Percentiles rank a stretch among this genome's conserved stretches.
These are phyloP conservation scores for Callaeas wilsoni DNA, from an alignment of 2,113 vertebrate genomes.

Conservation along the genomic window DNA sequence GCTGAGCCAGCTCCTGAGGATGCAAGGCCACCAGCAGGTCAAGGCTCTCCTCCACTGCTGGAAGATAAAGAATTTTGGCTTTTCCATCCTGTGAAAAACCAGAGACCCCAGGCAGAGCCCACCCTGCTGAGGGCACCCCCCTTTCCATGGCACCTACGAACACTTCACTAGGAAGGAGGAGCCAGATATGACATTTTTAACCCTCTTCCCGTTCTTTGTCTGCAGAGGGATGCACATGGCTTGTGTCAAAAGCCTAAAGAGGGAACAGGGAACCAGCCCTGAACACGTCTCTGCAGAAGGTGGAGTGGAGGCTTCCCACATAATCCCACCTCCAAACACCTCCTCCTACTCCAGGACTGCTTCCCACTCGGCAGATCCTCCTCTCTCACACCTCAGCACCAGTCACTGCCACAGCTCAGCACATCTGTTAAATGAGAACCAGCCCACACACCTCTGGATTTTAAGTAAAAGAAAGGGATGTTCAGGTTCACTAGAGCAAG, in stretches of 20 bases:
- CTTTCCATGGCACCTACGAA: background rate
- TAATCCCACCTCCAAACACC: background rate
- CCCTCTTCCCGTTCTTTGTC: background rate
- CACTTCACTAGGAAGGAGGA: fast-evolving
- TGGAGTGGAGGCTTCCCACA: background rate
- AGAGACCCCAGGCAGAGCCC: background rate
- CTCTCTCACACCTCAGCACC: background rate
- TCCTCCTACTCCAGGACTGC: background rate
- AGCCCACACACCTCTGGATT: background rate
- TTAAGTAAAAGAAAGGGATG: fast-evolving
- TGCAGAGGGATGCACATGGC: background rate
- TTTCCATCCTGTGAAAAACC: background rate
- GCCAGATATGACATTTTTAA: background rate
- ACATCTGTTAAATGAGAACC: background rate
- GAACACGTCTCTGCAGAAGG: background rate
- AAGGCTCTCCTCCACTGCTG: background rate
- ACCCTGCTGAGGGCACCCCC: background rate
- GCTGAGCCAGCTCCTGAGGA: background rate
- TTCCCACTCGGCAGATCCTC: background rate
- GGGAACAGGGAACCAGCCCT: background rate
- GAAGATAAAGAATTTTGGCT: background rate
- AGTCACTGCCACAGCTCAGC: background rate
- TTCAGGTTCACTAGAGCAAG: background rate
- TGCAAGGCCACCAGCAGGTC: background rate
- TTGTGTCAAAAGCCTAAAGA: background rate